phyloP scores from a whole-genome alignment of 2,888 invertebrate genomes.

The Trachelus stipa region DNA sequence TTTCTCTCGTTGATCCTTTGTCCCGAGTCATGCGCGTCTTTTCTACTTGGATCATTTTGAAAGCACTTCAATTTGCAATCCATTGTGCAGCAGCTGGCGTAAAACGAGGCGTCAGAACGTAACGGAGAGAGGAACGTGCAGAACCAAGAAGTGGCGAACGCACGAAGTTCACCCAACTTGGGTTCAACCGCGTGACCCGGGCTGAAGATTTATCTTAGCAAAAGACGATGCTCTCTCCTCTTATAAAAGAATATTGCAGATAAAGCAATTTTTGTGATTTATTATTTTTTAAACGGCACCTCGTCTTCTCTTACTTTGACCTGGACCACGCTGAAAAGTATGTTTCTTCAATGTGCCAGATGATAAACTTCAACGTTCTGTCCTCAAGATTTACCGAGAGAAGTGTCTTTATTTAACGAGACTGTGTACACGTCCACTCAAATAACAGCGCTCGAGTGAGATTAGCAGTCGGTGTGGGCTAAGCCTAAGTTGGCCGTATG shows the following conservation, averaged over 20 bases:
- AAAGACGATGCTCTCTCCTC: background rate
- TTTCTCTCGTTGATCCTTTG: background rate
- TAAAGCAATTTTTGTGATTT: background rate
- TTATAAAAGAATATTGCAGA: background rate
- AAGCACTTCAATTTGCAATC: background rate
- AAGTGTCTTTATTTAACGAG: background rate
- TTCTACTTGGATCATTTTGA: background rate
- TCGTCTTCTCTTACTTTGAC: background rate
- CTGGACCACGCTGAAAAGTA: background rate
- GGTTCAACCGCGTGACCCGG: background rate
- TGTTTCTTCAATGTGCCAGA: background rate
- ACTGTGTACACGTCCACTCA: background rate
- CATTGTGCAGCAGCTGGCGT: background rate
- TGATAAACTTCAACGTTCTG: background rate
- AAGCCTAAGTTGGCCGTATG: constrained; percentile 6
- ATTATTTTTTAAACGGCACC: background rate
- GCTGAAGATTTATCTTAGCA: background rate
- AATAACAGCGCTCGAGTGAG: background rate
- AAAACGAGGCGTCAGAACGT: background rate
- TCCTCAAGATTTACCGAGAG: background rate
- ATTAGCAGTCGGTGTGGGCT: constrained; percentile 3
- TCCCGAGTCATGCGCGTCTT: background rate
- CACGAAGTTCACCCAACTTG: background rate
- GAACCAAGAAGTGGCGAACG: background rate
- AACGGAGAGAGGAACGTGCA: background rate